These are phyloP conservation scores for Laticauda laticaudata DNA, from an alignment of 2,113 vertebrate species.

Conservation along the genomic window DNA sequence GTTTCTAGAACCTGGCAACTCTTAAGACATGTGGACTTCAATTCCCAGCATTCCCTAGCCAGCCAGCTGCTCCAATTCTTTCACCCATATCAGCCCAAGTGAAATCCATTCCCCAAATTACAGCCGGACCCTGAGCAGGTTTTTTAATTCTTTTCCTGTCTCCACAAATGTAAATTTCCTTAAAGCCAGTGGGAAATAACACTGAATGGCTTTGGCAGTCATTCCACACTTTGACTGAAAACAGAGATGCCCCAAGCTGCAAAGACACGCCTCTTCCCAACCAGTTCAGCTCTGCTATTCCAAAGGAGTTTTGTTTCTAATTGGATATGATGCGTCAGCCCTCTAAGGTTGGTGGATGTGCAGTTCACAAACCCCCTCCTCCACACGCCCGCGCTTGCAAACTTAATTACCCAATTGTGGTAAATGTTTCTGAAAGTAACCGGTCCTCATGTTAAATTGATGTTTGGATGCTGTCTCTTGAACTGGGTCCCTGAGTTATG, in stretches of 20 bases:
- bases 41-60: background rate
- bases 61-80: background rate
- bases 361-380: fast-evolving
- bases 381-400: background rate
- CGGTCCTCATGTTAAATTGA: background rate
- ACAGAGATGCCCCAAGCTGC: slow-evolving; percentile 18
- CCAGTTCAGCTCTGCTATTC: background rate
- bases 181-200: background rate
- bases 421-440: background rate
- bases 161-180: background rate
- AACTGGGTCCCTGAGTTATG: background rate
- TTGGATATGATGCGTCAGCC: background rate
- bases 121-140: background rate
- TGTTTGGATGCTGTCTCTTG: background rate
- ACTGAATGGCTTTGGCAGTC: background rate
- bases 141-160: background rate
- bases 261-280: background rate
- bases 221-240: slow-evolving; percentile 8
- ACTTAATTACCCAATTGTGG: background rate
- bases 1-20: background rate
- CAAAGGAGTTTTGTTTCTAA: background rate
- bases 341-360: background rate
- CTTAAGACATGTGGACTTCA: background rate
- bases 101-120: background rate
- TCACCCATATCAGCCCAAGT: background rate